These are phyloP conservation scores for Torymus auratus DNA, from an alignment of 2,888 invertebrate species.

Conservation along the genomic window DNA sequence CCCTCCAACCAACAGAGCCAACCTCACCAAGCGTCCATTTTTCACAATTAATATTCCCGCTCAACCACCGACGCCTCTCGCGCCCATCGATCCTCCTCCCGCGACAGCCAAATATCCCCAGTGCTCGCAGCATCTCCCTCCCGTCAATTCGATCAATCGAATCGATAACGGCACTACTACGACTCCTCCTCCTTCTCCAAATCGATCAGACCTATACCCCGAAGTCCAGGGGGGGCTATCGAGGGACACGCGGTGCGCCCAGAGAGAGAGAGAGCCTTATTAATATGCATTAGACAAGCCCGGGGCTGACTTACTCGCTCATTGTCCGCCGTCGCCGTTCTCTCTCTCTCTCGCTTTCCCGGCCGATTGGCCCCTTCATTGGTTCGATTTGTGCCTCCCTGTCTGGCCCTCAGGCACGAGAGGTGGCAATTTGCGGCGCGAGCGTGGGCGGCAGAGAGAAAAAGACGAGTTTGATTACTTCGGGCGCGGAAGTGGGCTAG, in stretches of 20 bases:
- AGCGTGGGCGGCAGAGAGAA: neutral
- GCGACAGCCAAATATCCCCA: too few species aligned
- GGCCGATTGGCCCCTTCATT: conserved; percentile 66
- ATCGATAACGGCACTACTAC: conserved; percentile 21
- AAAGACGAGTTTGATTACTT: conserved; percentile 33
- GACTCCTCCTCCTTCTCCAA: neutral
- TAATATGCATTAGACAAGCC: conserved; percentile 70
- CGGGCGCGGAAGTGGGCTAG: conserved; percentile 45
- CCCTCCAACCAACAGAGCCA: too few species aligned
- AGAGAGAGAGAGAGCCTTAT: conserved; percentile 60
- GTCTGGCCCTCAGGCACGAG: neutral
- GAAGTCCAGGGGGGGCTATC: conserved; percentile 14
- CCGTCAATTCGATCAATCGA: conserved; percentile 17
- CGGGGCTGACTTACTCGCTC: conserved; percentile 65
- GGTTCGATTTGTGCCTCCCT: conserved; percentile 65
- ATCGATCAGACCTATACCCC: conserved; percentile 34
- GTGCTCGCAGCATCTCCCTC: neutral
- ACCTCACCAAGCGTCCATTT: neutral
- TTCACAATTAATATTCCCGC: conserved; percentile 18
- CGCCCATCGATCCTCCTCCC: neutral
- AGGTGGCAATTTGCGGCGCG: conserved; percentile 10
- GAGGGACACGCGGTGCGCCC: conserved; percentile 1
- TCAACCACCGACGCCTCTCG: neutral
- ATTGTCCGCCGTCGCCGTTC: conserved; percentile 55
- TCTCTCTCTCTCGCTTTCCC: conserved; percentile 61